A percentile compares a stretch with the other conserved stretches of the same genome.
These are phyloP conservation scores for Pionites leucogaster DNA, from an alignment of 2,113 vertebrate species.

Conservation along the genomic window DNA sequence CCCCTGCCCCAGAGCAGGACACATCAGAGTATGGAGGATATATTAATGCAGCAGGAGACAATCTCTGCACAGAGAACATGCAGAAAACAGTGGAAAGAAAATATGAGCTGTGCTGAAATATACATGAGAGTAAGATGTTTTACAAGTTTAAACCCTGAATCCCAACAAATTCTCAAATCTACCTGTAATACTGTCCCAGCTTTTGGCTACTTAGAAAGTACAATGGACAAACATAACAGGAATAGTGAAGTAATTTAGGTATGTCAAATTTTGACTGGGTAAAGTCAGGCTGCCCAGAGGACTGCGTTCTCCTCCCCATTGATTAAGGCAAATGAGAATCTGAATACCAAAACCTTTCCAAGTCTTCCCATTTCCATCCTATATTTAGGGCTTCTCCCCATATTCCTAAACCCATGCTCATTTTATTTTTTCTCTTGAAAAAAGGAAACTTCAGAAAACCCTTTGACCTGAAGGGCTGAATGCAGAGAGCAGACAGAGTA, in stretches of 20 bases:
- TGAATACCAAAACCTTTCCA: background rate
- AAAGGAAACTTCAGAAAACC: background rate
- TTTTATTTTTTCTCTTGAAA: background rate
- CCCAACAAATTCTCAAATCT: background rate
- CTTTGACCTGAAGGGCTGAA: background rate
- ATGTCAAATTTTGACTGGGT: background rate
- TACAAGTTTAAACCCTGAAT: background rate
- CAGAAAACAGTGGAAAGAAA: background rate
- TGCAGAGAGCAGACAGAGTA: background rate
- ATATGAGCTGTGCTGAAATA: background rate
- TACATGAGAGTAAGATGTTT: background rate
- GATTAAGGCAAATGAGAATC: background rate
- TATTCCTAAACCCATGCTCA: background rate
- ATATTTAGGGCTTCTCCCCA: background rate
- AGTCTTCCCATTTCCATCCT: background rate
- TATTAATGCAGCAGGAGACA: background rate
- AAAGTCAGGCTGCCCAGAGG: background rate
- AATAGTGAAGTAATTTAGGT: background rate
- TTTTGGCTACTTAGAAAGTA: background rate
- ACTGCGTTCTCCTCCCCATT: background rate
- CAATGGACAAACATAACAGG: background rate
- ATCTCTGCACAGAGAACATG: background rate
- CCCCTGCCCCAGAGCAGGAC: background rate
- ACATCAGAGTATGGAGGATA: background rate
- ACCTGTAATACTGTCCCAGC: background rate